phyloP scores from a whole-genome alignment of 2,888 invertebrate species.

The Arctia plantaginis region DNA sequence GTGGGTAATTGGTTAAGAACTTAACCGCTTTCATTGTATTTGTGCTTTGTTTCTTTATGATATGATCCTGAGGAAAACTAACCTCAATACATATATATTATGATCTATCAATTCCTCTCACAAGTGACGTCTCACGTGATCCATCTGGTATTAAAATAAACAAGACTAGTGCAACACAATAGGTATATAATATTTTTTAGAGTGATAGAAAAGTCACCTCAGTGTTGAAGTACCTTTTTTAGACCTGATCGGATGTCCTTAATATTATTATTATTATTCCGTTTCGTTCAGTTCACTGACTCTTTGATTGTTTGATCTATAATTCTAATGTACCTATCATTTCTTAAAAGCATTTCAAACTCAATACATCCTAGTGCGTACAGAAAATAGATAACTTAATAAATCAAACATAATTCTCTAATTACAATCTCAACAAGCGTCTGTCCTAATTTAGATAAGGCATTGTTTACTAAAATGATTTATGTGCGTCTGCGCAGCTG shows the following conservation, averaged over 20 bases:
- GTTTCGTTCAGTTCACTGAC: neutral
- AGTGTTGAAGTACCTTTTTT: too few relatives aligned
- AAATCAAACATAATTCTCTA: slow-evolving; percentile 43
- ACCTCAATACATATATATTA: neutral
- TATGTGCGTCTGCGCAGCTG: slow-evolving; percentile 75
- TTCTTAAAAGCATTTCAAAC: neutral
- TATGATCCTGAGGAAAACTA: neutral
- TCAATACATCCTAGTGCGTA: neutral
- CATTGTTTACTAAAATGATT: slow-evolving; percentile 73
- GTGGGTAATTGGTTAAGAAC: neutral
- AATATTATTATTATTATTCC: too few relatives aligned
- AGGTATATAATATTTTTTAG: too few relatives aligned
- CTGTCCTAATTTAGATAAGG: slow-evolving; percentile 70
- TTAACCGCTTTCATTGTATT: neutral
- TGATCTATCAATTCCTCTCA: neutral
- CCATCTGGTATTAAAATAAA: neutral
- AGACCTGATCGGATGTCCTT: too few relatives aligned
- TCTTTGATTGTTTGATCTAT: neutral
- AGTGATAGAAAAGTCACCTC: too few relatives aligned
- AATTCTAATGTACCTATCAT: neutral
- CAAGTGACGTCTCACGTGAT: neutral
- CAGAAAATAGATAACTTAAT: neutral
- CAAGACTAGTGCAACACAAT: too few relatives aligned
- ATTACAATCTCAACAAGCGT: slow-evolving; percentile 64
- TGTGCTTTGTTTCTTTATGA: neutral